phyloP scores from a whole-genome alignment of 2,797 vertebrate species.

The Lemur catta region DNA sequence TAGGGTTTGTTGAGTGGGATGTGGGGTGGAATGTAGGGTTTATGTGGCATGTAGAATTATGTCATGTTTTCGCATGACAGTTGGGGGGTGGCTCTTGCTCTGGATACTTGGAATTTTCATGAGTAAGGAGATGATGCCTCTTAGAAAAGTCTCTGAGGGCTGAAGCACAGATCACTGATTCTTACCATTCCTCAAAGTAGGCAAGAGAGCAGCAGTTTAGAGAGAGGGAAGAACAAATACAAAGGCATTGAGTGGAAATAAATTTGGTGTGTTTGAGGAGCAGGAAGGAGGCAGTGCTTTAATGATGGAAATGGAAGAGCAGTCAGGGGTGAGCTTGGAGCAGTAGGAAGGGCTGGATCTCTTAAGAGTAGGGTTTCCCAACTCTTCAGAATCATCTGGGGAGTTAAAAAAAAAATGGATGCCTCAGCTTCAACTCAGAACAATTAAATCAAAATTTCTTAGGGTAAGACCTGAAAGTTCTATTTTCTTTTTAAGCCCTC shows the following conservation, averaged over 20 bases:
- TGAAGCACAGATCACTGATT: not conserved
- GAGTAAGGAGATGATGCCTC: not conserved
- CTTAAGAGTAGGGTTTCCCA: not conserved
- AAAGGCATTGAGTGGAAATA: no score
- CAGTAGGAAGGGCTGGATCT: not conserved
- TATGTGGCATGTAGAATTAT: not conserved
- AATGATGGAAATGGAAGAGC: not conserved
- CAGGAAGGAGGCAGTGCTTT: not conserved
- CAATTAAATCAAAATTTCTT: not conserved
- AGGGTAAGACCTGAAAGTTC: not conserved
- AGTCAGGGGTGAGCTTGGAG: not conserved
- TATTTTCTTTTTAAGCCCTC: not conserved
- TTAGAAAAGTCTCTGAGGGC: not conserved
- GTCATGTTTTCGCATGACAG: not conserved
- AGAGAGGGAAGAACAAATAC: not conserved
- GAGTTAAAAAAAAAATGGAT: not conserved
- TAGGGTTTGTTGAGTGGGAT: not conserved
- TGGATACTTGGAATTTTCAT: not conserved
- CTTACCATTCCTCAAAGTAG: not conserved
- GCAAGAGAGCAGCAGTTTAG: not conserved
- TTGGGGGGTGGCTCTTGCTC: not conserved
- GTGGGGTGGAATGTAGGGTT: not conserved
- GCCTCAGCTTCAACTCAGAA: not conserved
- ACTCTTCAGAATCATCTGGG: not conserved
- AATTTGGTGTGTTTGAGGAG: no score